Evolutionary conservation across 2,113 vertebrate species (phyloP).

Genomic region (Crotalus tigris): DNA sequence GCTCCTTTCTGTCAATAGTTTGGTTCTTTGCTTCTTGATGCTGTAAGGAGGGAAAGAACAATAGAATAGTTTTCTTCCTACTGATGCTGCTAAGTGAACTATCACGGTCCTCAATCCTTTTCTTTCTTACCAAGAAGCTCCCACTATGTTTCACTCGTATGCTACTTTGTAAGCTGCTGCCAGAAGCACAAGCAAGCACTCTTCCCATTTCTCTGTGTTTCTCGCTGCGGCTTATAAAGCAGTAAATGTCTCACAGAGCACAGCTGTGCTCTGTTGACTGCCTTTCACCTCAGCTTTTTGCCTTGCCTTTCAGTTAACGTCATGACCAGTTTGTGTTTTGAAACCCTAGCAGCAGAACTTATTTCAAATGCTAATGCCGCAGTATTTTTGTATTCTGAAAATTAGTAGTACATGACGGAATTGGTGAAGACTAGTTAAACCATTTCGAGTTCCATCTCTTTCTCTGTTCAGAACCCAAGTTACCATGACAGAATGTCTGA

Average conservation of each 20-base stretch:
- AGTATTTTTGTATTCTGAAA: background rate
- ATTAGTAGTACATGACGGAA: background rate
- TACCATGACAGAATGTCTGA: background rate
- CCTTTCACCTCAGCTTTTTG: background rate
- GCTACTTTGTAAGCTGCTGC: background rate
- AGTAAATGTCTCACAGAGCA: background rate
- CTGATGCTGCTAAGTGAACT: background rate
- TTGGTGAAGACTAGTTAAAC: background rate
- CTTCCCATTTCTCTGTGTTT: background rate
- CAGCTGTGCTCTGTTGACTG: background rate
- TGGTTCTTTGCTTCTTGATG: background rate
- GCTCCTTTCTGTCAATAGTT: background rate
- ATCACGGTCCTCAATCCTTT: background rate
- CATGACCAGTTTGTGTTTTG: background rate
- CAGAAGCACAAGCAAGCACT: background rate
- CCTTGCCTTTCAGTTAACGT: background rate
- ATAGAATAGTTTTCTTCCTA: background rate
- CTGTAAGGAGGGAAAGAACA: background rate
- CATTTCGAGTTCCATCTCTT: background rate
- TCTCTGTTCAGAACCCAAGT: background rate
- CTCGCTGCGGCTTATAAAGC: background rate
- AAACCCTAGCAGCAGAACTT: background rate
- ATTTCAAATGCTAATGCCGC: background rate
- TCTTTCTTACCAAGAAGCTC: background rate
- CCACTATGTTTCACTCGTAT: background rate